Base-by-base conservation (phyloP, 2,113 vertebrate species). In the Festucalex cinctus region DNA sequence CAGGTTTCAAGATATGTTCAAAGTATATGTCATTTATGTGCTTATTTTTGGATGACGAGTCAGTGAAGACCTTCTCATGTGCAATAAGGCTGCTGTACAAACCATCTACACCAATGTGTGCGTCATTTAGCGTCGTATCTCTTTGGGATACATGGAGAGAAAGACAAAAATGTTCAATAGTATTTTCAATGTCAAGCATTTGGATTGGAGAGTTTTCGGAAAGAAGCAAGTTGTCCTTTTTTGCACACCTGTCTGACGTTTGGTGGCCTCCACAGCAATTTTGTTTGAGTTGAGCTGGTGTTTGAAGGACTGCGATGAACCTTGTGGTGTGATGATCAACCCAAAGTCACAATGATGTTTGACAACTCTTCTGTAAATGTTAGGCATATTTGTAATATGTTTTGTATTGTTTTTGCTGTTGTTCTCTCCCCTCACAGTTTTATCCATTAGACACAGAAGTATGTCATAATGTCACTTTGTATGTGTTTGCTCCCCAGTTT, bases 271-370 rank as follows among this genome's bases (percentile, higher is more conserved):
- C 64, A 5, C 61, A 13, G 48, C 71, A 37, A 6, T 39, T 35
- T 37, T 80, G 51, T 74, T 64, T 36, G 51, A 65, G 71, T 68
- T 63, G 56, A 78, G 83, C 85, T 87, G 85, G 83, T 86, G 85
- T 83, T 74, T 69, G 68, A 80, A 28, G 72, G 79, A 86, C 78
- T 78, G 78, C 83, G 69, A 44, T 79, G 70, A 83, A 84, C 56
- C 75, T 77, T 24, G 73, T 77, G 70, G 66, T 78, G 65, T 74
- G 80, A 65, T 63, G 58, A 65, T 71, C 60, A 20, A 68, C 51
- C 53, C 66, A 71, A 80, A 80, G 64, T 60, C 48, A 66, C 56
- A 7, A 41, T 17, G 65, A 60, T 69, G 39, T 75, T 69, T 32
- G 28, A 46, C 62, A 60, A 28, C 17, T 41, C 49, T 53, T 17